Evolutionary conservation across 2,888 invertebrate species (phyloP).

Genomic region (Cinara cedri): DNA sequence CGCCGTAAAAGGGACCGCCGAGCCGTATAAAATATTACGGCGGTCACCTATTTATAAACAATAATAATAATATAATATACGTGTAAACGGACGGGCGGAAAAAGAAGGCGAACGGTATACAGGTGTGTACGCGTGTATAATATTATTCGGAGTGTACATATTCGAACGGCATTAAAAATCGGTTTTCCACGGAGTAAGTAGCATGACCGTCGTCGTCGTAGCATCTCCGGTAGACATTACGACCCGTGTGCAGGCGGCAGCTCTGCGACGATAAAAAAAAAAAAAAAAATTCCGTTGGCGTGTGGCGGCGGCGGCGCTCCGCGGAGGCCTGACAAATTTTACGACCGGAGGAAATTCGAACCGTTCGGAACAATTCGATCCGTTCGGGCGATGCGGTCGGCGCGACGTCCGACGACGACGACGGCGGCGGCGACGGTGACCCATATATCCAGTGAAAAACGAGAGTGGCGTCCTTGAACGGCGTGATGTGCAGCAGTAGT

Average conservation of each 20-base stretch:
- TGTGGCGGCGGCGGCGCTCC: slow-evolving; percentile 3
- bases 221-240: no score
- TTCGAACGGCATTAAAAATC: slow-evolving; percentile 22
- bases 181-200: slow-evolving; percentile 24
- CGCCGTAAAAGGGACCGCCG: neutral
- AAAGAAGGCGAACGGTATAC: neutral
- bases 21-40: no score
- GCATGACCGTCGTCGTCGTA: no score
- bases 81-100: neutral
- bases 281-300: neutral
- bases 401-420: neutral
- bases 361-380: slow-evolving; percentile 10
- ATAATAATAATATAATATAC: no score
- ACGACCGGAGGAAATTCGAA: slow-evolving; percentile 29
- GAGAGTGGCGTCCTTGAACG: slow-evolving; percentile 46
- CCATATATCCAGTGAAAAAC: slow-evolving; percentile 41
- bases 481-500: neutral
- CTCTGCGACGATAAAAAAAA: neutral
- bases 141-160: no score
- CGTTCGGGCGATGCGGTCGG: neutral
- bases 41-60: no score
- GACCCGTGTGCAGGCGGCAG: no score
- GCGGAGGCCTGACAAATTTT: slow-evolving; percentile 24
- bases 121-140: no score
- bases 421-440: slow-evolving; percentile 1